phyloP scores from a whole-genome alignment of 53 echinoderm and acorn worm species.

The Henricia sp. region DNA sequence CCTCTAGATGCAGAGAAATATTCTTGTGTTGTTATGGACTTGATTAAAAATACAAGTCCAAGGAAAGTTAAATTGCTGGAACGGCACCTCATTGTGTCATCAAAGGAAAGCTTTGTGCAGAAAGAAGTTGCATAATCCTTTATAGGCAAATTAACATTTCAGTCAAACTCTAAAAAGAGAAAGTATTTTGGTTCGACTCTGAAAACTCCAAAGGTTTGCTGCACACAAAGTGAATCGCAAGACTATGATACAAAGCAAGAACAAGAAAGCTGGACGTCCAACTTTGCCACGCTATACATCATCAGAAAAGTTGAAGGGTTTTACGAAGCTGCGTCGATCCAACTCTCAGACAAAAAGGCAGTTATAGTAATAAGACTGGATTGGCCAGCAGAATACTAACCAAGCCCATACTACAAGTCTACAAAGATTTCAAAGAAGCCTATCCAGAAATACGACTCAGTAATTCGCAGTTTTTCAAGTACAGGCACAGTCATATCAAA shows the following conservation, averaged over 20 bases:
- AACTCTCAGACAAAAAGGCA: conserved; percentile 13
- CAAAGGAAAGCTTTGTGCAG: conserved; percentile 5
- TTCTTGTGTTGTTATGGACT: neutral
- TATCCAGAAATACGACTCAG: conserved; percentile 5
- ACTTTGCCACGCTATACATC: conserved; percentile 9
- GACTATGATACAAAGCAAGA: conserved; percentile 9
- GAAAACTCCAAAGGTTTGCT: conserved; percentile 17
- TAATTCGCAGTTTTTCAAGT: conserved; percentile 31
- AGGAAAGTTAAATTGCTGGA: neutral
- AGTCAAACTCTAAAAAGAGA: neutral
- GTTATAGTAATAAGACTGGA: conserved; percentile 8
- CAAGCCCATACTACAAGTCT: conserved; percentile 15
- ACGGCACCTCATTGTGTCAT: conserved; percentile 8
- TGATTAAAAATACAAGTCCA: conserved; percentile 13
- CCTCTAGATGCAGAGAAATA: conserved; percentile 16
- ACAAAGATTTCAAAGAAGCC: conserved; percentile 17
- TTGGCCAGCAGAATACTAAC: conserved; percentile 8
- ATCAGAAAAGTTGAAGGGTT: conserved; percentile 16
- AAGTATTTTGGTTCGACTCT: conserved; percentile 8
- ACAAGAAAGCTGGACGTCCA: conserved; percentile 7
- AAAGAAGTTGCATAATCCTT: neutral
- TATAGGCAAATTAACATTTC: neutral
- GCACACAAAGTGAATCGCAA: conserved; percentile 22
- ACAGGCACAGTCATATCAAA: conserved; percentile 46
- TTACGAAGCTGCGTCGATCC: conserved; percentile 3